These are phyloP conservation scores for cattle (Bos taurus) DNA, from an alignment of 2,113 vertebrate genomes.

Conservation along the genomic window ARS-UCD2.0 NC_037335.1:52684001-52684500, in stretches of 20 bases:
- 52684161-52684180: background rate
- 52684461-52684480: slow-evolving; percentile 9
- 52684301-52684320: background rate
- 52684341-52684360: background rate
- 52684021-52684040: background rate
- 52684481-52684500: slow-evolving; percentile 27
- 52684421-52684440: background rate
- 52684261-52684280: background rate
- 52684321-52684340: background rate
- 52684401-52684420: background rate
- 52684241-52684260: background rate
- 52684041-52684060: background rate
- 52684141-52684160: background rate
- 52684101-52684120: background rate
- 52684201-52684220: background rate
- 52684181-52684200: background rate
- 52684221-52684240: background rate
- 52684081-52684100: background rate
- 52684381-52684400: background rate
- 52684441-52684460: background rate
- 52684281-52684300: background rate
- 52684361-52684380: background rate
- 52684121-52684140: background rate
- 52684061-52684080: background rate
- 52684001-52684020: slow-evolving; percentile 69